Base-by-base conservation (phyloP, 2,888 invertebrate genomes). In the Drosophila helvetica region DNA sequence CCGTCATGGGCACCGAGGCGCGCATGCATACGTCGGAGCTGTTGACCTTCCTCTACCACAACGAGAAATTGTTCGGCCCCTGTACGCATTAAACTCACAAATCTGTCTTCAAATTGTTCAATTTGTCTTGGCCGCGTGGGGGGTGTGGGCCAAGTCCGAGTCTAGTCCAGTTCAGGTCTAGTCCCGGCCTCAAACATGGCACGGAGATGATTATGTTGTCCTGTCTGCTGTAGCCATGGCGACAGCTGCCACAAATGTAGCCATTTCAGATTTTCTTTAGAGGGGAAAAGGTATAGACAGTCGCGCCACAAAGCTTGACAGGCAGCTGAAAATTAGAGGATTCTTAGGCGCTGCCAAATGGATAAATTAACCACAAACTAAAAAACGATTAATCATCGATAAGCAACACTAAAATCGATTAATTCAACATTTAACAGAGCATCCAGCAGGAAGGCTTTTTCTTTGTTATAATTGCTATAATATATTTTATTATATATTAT, bases 211-310 rank as follows among this genome's bases (percentile, higher is more conserved):
- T 82, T 82, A 82, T 75, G 79, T 71, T 67, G 74, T 64, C 56
- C 51, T 58, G 45, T 33, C 47, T 51, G 42, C 38, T 52, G 50
- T 63, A 56, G 46, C 62, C 76, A 77, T 75, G 86, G 69, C 71
- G 67, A 67, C 88, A 86, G 87, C 83, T 88, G 88, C 56, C 73
- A 33, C 63, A 75, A 88, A 88, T 88, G 80, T 79, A 46, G 46
- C 47, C 60, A 56, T 70, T 67, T 67, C 59, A 54, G 48, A 38
- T 12, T n/a, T 51, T 27, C 47, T 43, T n/a, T 10, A n/a, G 18
- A 30, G 6, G 30, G 45, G 4, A 51, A 18, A 12, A 25, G 22
- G 43, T 12, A 8, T 46, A 6, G 15, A 45, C 12, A 18, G 2
- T 8, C 1, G 8, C 1, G 4, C 30, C 0, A 19, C 2, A 0